Base-by-base conservation (phyloP, 1,140 invertebrate species). In the Belonocnema kinseyi region DNA sequence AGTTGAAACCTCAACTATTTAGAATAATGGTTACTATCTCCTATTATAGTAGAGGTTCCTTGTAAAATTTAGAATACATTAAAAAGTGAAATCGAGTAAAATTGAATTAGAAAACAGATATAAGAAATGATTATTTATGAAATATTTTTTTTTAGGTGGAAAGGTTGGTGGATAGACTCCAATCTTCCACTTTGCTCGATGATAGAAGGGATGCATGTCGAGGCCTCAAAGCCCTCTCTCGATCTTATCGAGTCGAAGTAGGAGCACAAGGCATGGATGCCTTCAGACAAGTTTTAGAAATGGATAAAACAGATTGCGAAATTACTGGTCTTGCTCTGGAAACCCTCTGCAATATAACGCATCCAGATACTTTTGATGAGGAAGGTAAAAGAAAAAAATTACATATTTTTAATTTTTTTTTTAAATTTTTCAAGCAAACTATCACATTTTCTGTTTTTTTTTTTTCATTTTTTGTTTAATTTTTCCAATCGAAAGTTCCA, bases 171-270 rank as follows among this genome's bases (percentile, higher is more conserved):
- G 97, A 99, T 87, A 92, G 99, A 82, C 94, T 99, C 3, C 95
- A 95, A 86, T 97, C 97, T 52, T 99, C 98, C 11, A 98, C 97
- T 8, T 90, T 99, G 56, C 90, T 99, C 16, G 97, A 99, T 89
- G 99, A 99, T 87, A 92, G 98, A 74, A 91, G 98, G 87, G 98
- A 99, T 96, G 98, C 98, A 4, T 98, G 99, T 85, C 93, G 98
- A 83, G 98, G 97, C 0, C 93, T 99, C 2, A 98, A 98, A 92
- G 96, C 98, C 2, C 92, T 99, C 73, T 99, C 98, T 0, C 95
- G 95, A 86, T 98, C 97, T 88, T 98, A 97, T 88, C 93, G 98
- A 11, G 92, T 99, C 5, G 97, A 99, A 92, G 98, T 99, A 71
- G 98, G 98, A 19, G 98, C 98, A 12, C 96, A 97, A 87, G 98